Evolutionary conservation across 1,140 invertebrate genomes (phyloP), one percentile per base, ranked within the genome.

Genomic region (Drosophila aff.): DNA sequence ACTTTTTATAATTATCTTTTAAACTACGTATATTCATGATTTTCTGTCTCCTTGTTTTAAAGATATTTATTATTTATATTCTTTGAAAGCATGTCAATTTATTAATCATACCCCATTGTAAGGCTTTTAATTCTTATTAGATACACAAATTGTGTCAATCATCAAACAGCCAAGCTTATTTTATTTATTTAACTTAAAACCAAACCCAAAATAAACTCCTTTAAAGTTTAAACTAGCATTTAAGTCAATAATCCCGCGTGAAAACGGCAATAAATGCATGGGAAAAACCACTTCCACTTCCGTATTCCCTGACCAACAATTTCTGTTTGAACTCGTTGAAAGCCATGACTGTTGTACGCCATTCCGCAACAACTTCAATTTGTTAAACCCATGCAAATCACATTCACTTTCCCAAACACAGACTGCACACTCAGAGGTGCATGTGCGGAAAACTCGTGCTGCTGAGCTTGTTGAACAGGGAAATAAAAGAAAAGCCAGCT

Each of bases 331-430:
- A 21, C 36, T 43, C 38, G 49, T 33, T 18, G 33, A 47, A 61
- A 73, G 18, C 55, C 71, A 38, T 50, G 69, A 31, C 68, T 73
- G 71, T 44, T 52, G 49, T 31, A 73, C 67, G 60, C 36, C 52
- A 23, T 44, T 60, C 38, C 68, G 69, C 69, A 73, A 59, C 74
- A 62, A 62, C 74, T 78, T 78, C 74, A 78, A 78, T 78, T 78
- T 77, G 75, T 69, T 77, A 57, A 78, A 77, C 64, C 75, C 44
- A 78, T 78, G 75, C 75, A 78, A 78, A 78, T 78, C 75, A 78
- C 65, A 78, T 69, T 78, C 64, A 78, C 75, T 78, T 78, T 78
- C 57, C 65, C 74, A 43, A 50, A 43, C 63, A 47, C 47, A 28
- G 61, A 52, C 26, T n/a, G 26, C 49, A 50, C n/a, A 33, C 50